Base-by-base conservation (phyloP, 2,113 vertebrate species). In the Phaethornis superciliosus region DNA sequence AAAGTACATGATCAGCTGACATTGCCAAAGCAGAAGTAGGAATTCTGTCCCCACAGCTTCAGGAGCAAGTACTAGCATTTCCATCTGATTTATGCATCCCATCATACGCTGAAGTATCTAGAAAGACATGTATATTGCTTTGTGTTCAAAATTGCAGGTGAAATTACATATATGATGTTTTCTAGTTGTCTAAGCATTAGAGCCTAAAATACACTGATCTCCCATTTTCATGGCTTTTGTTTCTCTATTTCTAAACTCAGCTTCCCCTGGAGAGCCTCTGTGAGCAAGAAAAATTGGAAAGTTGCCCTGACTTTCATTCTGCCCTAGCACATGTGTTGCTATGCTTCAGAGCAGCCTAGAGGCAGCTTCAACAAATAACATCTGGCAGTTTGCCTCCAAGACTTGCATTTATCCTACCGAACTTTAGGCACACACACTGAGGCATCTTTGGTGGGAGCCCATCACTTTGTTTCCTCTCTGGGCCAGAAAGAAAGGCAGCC, bases 371-470 rank as follows among this genome's bases (percentile, higher is more conserved):
- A 94, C 90, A 95, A 95, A 95, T 85, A 93, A 92, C 95, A 96
- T 96, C 92, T 95, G 96, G 94, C 95, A 95, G 82, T 81, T 94
- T 94, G 95, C 95, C 94, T 83, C 72, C 10, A 70, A 89, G 90
- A 81, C 90, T 90, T 62, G 88, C 28, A 86, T 85, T 95, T 94
- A 63, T 91, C 80, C 92, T 71, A 65, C 76, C 83, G 64, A 94
- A 92, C 94, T 94, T 91, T 3, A 85, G 85, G 85, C 68, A 67
- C 59, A 88, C 58, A 80, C 71, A 46, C 78, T 71, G 74, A 93
- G 6, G n/a, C 94, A 92, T 90, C 92, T 47, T 88, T 93, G 90
- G 79, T 94, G 40, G 85, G 85, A 95, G 64, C 32, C 90, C 88
- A 81, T 86, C 64, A 37, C 69, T 63, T 85, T 27, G 40, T 70